These are phyloP conservation scores for Drosophila kikkawai DNA, from an alignment of 1,140 invertebrate species.

Conservation along the genomic window DNA sequence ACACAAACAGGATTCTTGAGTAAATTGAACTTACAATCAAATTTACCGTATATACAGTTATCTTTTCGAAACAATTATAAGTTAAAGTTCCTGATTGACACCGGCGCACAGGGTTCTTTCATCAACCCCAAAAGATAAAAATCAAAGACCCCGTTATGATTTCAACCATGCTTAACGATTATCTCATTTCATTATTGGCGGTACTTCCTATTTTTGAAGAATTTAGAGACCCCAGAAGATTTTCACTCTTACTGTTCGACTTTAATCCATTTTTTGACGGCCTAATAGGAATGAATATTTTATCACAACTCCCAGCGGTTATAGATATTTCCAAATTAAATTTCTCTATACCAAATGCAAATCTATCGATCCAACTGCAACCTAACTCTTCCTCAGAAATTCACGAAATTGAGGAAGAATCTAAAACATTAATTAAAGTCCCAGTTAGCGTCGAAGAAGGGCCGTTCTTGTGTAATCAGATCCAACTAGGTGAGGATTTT, in stretches of 20 bases:
- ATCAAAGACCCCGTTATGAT: neutral
- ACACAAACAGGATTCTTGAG: slow-evolving; percentile 12
- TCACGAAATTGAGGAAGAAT: neutral
- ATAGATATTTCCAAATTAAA: slow-evolving; percentile 1
- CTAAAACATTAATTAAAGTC: neutral
- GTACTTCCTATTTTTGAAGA: slow-evolving; percentile 1
- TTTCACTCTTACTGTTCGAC: slow-evolving; percentile 2
- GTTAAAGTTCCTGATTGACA: slow-evolving; percentile 4
- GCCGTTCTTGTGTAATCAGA: neutral
- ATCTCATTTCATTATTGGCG: neutral
- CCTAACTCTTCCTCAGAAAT: neutral
- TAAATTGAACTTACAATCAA: neutral
- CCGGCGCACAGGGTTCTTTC: neutral
- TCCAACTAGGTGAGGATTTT: slow-evolving; percentile 2
- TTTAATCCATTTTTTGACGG: slow-evolving; percentile 7
- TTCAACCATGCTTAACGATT: neutral
- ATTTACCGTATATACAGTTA: neutral
- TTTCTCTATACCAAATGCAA: neutral
- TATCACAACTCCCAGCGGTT: slow-evolving; percentile 3
- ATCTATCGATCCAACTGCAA: neutral
- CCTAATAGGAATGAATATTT: slow-evolving; percentile 7
- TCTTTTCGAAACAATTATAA: slow-evolving; percentile 8
- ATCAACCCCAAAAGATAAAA: neutral
- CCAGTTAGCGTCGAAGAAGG: neutral
- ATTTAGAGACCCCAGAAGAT: neutral